Base-by-base conservation (phyloP, 2,797 vertebrate genomes). In the Tympanoctomys barrerae region DNA sequence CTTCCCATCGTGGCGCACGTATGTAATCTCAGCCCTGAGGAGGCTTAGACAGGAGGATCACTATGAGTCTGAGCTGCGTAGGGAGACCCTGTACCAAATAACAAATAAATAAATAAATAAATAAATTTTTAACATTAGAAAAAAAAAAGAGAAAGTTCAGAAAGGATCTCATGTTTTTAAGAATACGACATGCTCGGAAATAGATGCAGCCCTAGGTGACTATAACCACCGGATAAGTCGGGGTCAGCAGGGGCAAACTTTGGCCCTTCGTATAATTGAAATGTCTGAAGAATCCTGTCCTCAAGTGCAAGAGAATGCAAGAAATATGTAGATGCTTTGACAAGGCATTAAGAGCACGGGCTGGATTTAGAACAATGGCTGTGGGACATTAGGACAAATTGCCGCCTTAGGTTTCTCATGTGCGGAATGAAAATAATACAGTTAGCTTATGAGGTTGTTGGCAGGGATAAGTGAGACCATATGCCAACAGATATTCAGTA, bases 401-500 rank as follows among this genome's bases (percentile, higher is more conserved):
- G 24, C 33, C 59, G 70, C n/a, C 6, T 8, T 77, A 64, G 81
- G 31, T 52, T 89, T 91, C 89, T 87, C 70, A 28, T 31, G 57
- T 62, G 42, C 18, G 39, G 91, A 75, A 82, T 59, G 82, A 92
- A 96, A 92, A 73, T 70, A 57, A 92, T 52, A 33, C 5, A n/a
- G 59, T 82, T 79, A 66, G 46, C 81, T 77, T 21, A 18, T 19
- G 12, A 94, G 59, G 78, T 24, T 92, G 68, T 71, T 92, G 68
- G 59, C 36, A 90, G 42, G 73, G 80, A 61, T 84, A 91, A 81
- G 61, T 78, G 87, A 87, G 39, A 92, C 75, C 26, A 0, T 8
- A 6, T 62, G 59, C 94, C 92, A 86, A 90, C 33, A 94, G 92
- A 92, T 78, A 57, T 46, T 86, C 46, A 33, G 21, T 90, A 96